phyloP scores from a whole-genome alignment of 2,888 invertebrate genomes.

The Ariolimax columbianus region DNA sequence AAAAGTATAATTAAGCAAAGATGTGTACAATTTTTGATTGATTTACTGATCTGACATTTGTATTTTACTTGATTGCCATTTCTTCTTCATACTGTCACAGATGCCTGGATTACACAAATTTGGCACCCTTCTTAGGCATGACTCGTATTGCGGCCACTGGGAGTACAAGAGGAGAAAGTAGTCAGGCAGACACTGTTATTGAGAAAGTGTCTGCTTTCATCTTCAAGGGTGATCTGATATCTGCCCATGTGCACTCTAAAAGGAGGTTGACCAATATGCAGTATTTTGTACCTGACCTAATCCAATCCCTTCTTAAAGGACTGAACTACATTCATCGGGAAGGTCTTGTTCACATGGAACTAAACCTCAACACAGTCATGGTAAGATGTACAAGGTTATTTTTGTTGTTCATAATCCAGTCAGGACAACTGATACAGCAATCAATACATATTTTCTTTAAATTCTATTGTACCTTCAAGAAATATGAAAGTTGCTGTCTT shows the following conservation, averaged over 20 bases:
- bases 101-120: slow-evolving; percentile 56
- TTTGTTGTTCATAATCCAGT: too few species aligned
- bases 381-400: slow-evolving; percentile 58
- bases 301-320: slow-evolving; percentile 59
- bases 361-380: slow-evolving; percentile 72
- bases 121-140: slow-evolving; percentile 68
- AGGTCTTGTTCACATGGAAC: slow-evolving; percentile 73
- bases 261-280: slow-evolving; percentile 31
- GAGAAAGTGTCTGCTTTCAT: slow-evolving; percentile 61
- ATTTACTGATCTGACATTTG: neutral
- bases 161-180: neutral
- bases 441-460: too few species aligned
- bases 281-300: slow-evolving; percentile 34
- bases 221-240: slow-evolving; percentile 60
- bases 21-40: neutral
- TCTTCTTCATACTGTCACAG: slow-evolving; percentile 50
- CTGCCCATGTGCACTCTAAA: slow-evolving; percentile 57
- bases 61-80: neutral
- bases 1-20: neutral
- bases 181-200: neutral
- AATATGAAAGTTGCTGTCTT: too few species aligned
- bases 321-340: slow-evolving; percentile 69
- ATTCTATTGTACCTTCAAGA: too few species aligned
- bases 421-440: too few species aligned
- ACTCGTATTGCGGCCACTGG: slow-evolving; percentile 48